These are phyloP conservation scores for Drosophila conformis DNA, from an alignment of 2,888 invertebrate species.

Conservation along the genomic window DNA sequence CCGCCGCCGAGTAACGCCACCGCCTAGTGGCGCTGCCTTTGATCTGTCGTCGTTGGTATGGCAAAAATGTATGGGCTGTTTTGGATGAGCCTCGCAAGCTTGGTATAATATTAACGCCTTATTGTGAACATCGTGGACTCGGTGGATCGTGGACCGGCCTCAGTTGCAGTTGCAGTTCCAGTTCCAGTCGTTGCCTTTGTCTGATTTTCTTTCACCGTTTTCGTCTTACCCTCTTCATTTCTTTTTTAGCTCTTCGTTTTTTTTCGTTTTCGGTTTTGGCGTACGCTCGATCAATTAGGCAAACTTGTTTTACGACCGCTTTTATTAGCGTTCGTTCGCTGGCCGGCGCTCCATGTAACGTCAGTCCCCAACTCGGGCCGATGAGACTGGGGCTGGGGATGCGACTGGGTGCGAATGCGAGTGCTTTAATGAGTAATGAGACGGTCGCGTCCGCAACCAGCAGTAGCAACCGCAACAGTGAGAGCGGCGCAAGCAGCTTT, in stretches of 20 bases:
- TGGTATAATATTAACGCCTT: constrained; percentile 75
- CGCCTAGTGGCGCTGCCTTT: constrained; percentile 73
- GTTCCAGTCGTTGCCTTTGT: constrained; percentile 55
- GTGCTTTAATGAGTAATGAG: constrained; percentile 75
- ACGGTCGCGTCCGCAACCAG: constrained; percentile 43
- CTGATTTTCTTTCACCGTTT: constrained; percentile 41
- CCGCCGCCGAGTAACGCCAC: constrained; percentile 75
- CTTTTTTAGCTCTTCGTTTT: constrained; percentile 21
- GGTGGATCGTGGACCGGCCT: constrained; percentile 17
- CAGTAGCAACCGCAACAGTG: constrained; percentile 45
- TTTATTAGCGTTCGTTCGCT: constrained; percentile 77
- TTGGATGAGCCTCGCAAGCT: constrained; percentile 39
- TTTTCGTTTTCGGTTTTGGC: constrained; percentile 69
- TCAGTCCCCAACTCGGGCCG: constrained; percentile 4
- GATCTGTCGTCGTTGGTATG: constrained; percentile 71
- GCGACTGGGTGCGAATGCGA: constrained; percentile 26
- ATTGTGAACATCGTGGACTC: constrained; percentile 33
- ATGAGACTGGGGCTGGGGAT: constrained; percentile 2
- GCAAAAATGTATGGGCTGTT: constrained; percentile 65
- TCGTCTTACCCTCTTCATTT: constrained; percentile 26
- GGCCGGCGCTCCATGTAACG: constrained; percentile 66
- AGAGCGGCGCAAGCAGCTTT: constrained; percentile 45
- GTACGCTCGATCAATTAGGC: constrained; percentile 84
- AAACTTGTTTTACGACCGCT: constrained; percentile 84
- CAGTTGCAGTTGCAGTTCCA: constrained; percentile 57